Base-by-base conservation (phyloP, 2,888 invertebrate genomes). In the Osedax frankpressi region DNA sequence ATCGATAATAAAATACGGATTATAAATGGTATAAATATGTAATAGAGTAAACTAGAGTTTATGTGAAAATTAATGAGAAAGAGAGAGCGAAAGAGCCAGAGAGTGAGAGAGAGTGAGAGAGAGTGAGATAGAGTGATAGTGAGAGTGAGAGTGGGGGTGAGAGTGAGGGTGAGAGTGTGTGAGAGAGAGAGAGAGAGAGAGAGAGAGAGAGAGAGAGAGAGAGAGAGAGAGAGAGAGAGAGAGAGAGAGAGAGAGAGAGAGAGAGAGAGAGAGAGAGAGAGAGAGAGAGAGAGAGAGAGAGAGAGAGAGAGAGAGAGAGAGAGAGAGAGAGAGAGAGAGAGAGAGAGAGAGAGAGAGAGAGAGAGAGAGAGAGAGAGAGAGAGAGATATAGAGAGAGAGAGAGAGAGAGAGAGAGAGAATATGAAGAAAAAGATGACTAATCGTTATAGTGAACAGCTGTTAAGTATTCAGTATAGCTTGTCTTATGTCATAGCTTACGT, bases 171-270 rank as follows among this genome's bases (percentile, higher is more conserved):
- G n/a, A n/a, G n/a, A n/a, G n/a, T n/a, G n/a, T n/a, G n/a, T n/a
- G n/a, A n/a, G n/a, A 62, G 62, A 62, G 62, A 62, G 62, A 62
- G 62, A 62, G 62, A 62, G 62, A 62, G 62, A 62, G 62, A 62
- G 62, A 62, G 62, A 62, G 62, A 62, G 62, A 62, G 62, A 62
- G 62, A 62, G 62, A 62, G 62, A 62, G 62, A 62, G 62, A 62
- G 62, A 62, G 62, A 62, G 62, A 62, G 62, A 62, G 62, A 62
- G 62, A 62, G 62, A 62, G 62, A 62, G 62, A 62, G 62, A 62
- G 62, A 62, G 62, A 62, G 62, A 62, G 62, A 62, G 62, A 62
- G 62, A 62, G 62, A 62, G 62, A 62, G 62, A 62, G 62, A 62
- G 62, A 62, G 62, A 62, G 62, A 62, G 62, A 62, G 62, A 62